Percentiles rank a stretch among this genome's conserved stretches.
These are phyloP conservation scores for Eudorcas thomsonii DNA, from an alignment of 2,113 vertebrate species.

Conservation along the genomic window DNA sequence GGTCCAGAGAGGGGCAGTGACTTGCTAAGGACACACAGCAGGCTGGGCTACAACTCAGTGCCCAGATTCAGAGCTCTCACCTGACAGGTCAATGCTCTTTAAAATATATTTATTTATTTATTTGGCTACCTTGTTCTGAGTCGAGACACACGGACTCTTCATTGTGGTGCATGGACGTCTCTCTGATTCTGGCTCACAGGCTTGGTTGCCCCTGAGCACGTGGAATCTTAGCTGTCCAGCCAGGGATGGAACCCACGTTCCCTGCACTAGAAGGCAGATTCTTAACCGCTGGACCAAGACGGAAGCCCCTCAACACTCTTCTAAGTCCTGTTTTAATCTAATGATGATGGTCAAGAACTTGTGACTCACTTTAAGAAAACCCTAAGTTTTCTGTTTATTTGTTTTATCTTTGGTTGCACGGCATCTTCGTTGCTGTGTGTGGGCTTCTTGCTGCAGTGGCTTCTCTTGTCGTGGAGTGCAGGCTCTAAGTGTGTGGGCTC, in stretches of 20 bases:
- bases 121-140: neutral
- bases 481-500: neutral
- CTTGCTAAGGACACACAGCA: neutral
- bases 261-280: neutral
- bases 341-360: neutral
- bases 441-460: neutral
- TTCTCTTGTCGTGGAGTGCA: neutral
- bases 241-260: neutral
- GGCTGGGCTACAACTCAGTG: neutral
- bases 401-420: neutral
- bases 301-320: neutral
- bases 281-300: neutral
- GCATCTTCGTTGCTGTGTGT: accelerated
- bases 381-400: neutral
- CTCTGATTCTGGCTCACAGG: neutral
- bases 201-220: neutral
- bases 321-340: neutral
- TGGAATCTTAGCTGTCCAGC: neutral
- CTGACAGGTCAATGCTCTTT: neutral
- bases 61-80: neutral
- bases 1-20: neutral
- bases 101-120: neutral
- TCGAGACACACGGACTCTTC: neutral
- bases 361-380: neutral
- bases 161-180: neutral